A percentile compares a stretch with the other conserved stretches of the same genome.
These are phyloP conservation scores for Sterna hirundo DNA, from an alignment of 2,113 vertebrate genomes.

Conservation along the genomic window DNA sequence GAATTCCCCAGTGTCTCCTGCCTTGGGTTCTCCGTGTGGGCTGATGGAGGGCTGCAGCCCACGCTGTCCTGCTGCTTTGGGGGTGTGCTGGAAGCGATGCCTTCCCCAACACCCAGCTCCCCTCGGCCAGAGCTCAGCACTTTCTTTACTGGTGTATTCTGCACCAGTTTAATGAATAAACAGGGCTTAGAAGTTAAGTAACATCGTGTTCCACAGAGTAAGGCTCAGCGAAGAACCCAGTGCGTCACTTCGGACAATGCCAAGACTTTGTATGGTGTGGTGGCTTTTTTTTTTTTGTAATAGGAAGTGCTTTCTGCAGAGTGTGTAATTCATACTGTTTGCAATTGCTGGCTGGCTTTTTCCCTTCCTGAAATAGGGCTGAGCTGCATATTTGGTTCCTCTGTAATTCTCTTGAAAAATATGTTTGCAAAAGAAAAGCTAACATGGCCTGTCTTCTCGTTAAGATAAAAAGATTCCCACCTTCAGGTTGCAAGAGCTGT, in stretches of 20 bases:
- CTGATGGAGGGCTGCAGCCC: neutral
- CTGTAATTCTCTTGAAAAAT: neutral
- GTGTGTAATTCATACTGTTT: neutral
- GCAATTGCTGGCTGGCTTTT: neutral
- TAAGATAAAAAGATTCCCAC: neutral
- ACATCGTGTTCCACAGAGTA: fast-evolving
- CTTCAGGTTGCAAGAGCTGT: neutral
- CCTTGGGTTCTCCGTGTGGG: fast-evolving
- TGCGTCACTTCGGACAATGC: fast-evolving
- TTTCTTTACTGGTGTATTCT: neutral
- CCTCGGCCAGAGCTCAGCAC: neutral
- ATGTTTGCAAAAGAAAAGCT: neutral
- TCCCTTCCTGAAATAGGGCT: neutral
- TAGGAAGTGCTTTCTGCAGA: conserved; percentile 53
- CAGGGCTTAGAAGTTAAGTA: neutral
- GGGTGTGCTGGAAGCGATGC: neutral
- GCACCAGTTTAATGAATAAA: neutral
- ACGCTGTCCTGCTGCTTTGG: neutral
- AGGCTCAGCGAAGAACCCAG: neutral
- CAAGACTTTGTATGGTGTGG: neutral
- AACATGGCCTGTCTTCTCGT: fast-evolving
- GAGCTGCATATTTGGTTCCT: neutral
- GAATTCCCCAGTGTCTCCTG: neutral
- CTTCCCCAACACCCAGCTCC: neutral
- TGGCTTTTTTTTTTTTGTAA: neutral